Conservation (phyloP, 2,113 vertebrate species). For the Saguinus imperator region DNA sequence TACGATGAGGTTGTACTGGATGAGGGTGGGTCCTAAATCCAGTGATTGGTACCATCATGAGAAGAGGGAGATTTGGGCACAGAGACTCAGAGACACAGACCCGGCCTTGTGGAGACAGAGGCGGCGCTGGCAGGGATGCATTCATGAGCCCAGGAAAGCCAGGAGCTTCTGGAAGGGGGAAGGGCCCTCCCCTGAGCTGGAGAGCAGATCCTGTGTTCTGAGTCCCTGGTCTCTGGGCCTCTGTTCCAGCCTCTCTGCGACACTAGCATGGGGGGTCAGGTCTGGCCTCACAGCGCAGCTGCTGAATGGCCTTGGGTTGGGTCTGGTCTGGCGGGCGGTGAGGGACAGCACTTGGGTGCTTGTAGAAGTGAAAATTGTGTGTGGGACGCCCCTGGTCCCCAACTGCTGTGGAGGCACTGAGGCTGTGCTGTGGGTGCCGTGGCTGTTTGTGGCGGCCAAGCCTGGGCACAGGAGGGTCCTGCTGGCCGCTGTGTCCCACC, state of each 20-base stretch:
- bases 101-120: background rate
- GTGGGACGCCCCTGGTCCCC: background rate
- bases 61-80: background rate
- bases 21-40: background rate
- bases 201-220: background rate
- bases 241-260: background rate
- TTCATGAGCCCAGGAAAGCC: background rate
- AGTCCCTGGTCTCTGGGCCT: background rate
- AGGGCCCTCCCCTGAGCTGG: background rate
- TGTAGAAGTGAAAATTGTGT: background rate
- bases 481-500: too few species aligned
- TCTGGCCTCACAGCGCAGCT: too few species aligned
- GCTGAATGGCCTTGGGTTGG: too few species aligned
- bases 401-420: too few species aligned
- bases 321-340: too few species aligned
- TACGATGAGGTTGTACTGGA: background rate
- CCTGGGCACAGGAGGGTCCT: too few species aligned
- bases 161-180: background rate
- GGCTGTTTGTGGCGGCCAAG: too few species aligned
- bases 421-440: too few species aligned
- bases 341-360: too few species aligned
- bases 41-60: background rate
- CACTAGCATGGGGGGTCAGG: too few species aligned
- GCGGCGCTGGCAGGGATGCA: background rate
- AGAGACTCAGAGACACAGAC: background rate